Evolutionary conservation across 2,888 invertebrate species (phyloP), one percentile per base, ranked within the genome.

Genomic region (Thymelicus sylvestris): DNA sequence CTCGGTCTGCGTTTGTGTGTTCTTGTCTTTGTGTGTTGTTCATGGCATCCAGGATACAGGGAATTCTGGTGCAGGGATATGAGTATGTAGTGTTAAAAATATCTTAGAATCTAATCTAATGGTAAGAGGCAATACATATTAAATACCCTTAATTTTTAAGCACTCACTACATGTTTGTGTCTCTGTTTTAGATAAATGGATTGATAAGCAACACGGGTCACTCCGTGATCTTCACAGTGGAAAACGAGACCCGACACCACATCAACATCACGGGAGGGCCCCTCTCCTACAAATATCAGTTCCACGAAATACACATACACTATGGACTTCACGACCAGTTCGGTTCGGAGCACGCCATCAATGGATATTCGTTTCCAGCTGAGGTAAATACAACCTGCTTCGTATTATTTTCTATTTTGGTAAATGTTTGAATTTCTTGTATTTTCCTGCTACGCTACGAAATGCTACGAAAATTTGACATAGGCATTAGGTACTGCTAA

Each of bases 181-280:
- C 44, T 57, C 8, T 24, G 15, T 24, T 8, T 15, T 94, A 98
- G 98, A 97, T 99, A 90, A 97, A 97, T 82, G 98, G 98, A 39
- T 94, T 96, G 72, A 96, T 99, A 82, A 96, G 96, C 83, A 99
- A 99, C 93, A 98, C 98, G 60, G 99, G 99, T 0, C 98, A 99
- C 92, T 98, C 98, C 80, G 97, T 99, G 76, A 97, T 98, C 83
- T 98, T 99, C 92, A 97, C 97, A 7, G 96, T 98, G 75, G 97
- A 97, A 87, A 97, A 97, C 83, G 97, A 97, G 82, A 97, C 97
- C 38, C 94, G 96, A 71, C 96, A 96, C 79, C 96, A 96, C 83
- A 97, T 99, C 83, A 99, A 99, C 91, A 97, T 99, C 83, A 98
- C 98, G 0, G 98, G 98, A 0, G 99, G 99, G 3, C 99, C 99